Conservation (phyloP, 2,113 vertebrate genomes). For the Aegithalos caudatus region DNA sequence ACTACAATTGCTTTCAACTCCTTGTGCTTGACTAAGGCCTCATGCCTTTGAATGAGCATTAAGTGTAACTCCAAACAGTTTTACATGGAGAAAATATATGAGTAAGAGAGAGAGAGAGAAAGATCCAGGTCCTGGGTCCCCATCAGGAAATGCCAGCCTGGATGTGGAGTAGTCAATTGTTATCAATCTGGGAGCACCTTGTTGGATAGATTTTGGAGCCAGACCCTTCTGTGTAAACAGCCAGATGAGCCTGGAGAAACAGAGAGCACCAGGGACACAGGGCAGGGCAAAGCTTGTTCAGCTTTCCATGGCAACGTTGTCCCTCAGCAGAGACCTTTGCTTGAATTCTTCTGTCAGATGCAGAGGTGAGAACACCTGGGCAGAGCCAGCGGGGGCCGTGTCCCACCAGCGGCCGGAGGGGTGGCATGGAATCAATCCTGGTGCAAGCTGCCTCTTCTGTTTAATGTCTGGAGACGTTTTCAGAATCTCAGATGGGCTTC, state of each 20-base stretch:
- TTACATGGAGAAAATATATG: neutral
- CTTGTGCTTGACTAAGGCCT: neutral
- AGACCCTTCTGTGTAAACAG: neutral
- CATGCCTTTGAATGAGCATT: neutral
- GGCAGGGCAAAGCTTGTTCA: neutral
- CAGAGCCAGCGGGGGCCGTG: neutral
- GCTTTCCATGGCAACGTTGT: neutral
- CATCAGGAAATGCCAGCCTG: neutral
- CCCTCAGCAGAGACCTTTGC: neutral
- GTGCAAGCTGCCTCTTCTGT: neutral
- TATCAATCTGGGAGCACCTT: neutral
- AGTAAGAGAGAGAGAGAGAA: neutral
- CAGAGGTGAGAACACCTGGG: neutral
- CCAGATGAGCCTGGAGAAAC: neutral
- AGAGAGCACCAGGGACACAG: accelerated
- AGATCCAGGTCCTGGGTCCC: neutral
- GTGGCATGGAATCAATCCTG: neutral
- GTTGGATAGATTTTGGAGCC: neutral
- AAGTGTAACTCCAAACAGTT: neutral
- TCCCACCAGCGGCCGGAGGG: neutral
- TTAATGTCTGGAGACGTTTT: neutral
- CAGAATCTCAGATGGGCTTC: neutral
- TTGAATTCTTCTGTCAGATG: neutral
- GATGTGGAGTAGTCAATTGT: neutral
- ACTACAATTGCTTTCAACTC: neutral